Evolutionary conservation across 2,113 vertebrate genomes (phyloP).

Genomic region (Morone chrysops): DNA sequence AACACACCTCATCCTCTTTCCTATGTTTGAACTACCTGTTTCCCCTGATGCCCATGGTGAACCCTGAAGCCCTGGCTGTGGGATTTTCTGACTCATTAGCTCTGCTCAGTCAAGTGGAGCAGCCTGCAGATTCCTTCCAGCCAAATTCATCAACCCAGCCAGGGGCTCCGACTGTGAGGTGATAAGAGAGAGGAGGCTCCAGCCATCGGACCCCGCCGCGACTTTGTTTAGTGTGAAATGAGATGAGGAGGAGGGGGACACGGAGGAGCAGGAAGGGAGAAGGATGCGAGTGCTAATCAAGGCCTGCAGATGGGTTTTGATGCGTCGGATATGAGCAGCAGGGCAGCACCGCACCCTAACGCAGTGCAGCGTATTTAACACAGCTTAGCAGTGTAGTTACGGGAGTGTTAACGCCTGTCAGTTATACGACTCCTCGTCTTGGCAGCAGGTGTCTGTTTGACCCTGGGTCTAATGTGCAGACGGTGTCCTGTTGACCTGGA

Average conservation of each 20-base stretch:
- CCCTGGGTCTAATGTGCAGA: constrained; percentile 62
- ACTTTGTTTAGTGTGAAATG: constrained; percentile 79
- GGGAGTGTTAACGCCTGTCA: constrained; percentile 81
- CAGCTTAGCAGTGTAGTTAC: constrained; percentile 79
- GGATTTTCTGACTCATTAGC: constrained; percentile 84
- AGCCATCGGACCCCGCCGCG: constrained; percentile 58
- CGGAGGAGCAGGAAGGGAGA: constrained; percentile 37
- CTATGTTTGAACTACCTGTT: constrained; percentile 64
- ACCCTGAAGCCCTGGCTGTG: constrained; percentile 72
- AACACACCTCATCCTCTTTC: constrained; percentile 43
- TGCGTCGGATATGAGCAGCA: constrained; percentile 39
- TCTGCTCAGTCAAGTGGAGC: constrained; percentile 79
- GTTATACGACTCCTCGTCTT: constrained; percentile 63
- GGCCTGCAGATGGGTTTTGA: constrained; percentile 41
- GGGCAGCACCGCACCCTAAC: constrained; percentile 41
- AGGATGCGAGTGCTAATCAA: constrained; percentile 61
- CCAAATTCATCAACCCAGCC: constrained; percentile 76
- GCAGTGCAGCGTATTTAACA: constrained; percentile 76
- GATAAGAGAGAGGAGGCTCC: constrained; percentile 62
- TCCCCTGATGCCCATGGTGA: constrained; percentile 69
- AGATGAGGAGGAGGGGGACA: constrained; percentile 63
- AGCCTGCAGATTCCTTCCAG: constrained; percentile 78
- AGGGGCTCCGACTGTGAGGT: constrained; percentile 62
- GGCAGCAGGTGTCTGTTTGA: constrained; percentile 75
- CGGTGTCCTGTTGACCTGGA: constrained; percentile 65